Conservation (phyloP, 2,888 invertebrate species). For the Synergus japonicus region DNA sequence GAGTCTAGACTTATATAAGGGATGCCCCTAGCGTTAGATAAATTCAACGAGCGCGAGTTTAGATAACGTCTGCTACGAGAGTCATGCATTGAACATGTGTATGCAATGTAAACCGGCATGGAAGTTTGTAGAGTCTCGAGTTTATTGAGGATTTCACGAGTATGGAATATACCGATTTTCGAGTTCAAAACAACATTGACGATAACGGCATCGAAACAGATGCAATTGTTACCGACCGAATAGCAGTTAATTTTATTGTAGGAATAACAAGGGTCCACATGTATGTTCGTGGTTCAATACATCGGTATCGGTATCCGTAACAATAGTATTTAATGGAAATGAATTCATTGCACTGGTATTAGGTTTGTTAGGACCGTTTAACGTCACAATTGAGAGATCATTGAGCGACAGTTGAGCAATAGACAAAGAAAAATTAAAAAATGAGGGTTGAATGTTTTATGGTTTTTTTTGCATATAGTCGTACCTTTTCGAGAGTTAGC, state of each 20-base stretch:
- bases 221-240: slow-evolving; percentile 2
- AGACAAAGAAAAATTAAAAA: neutral
- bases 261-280: neutral
- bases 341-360: neutral
- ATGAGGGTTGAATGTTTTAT: neutral
- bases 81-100: slow-evolving; percentile 35
- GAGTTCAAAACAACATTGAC: slow-evolving; percentile 1
- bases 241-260: slow-evolving; percentile 32
- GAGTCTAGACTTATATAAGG: slow-evolving; percentile 56
- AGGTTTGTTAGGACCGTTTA: slow-evolving; percentile 12
- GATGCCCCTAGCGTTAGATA: slow-evolving; percentile 54
- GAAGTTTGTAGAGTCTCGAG: slow-evolving; percentile 12
- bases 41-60: slow-evolving; percentile 55
- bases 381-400: neutral
- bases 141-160: slow-evolving; percentile 19
- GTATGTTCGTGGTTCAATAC: slow-evolving; percentile 1
- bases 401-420: neutral
- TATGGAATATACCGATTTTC: slow-evolving; percentile 24
- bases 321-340: slow-evolving; percentile 23
- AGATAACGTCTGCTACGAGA: slow-evolving; percentile 54
- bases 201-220: slow-evolving; percentile 19
- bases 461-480: neutral
- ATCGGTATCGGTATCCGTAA: slow-evolving; percentile 3
- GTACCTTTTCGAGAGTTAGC: neutral
- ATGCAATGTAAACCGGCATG: slow-evolving; percentile 2